phyloP scores from a whole-genome alignment of 1,140 invertebrate species.

The Drepana arcuata region DNA sequence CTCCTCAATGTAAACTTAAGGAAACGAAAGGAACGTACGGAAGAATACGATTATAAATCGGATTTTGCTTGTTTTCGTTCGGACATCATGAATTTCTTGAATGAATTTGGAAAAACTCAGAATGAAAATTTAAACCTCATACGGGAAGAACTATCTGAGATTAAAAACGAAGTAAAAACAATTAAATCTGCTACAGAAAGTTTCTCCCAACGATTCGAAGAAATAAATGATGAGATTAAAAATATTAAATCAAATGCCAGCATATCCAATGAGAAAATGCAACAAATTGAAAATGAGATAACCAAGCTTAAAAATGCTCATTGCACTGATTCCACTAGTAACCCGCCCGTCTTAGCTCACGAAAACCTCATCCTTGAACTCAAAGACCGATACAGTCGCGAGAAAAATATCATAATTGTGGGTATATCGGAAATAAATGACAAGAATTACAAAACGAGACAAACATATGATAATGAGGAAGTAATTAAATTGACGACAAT shows the following conservation, averaged over 20 bases:
- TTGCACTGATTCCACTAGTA: not conserved
- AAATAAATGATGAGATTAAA: conserved; percentile 15
- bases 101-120: conserved; percentile 5
- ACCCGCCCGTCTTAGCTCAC: conserved; percentile 3
- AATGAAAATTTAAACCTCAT: conserved; percentile 5
- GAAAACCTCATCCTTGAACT: conserved; percentile 11
- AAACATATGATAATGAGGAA: too few species aligned
- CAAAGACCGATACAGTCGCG: conserved; percentile 12
- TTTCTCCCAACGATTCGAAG: conserved; percentile 2
- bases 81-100: conserved; percentile 6
- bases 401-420: conserved; percentile 21
- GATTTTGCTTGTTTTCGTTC: conserved; percentile 4
- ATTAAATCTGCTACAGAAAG: conserved; percentile 13
- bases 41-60: conserved; percentile 4
- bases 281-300: conserved; percentile 10
- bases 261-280: conserved; percentile 4
- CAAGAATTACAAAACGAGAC: too few species aligned
- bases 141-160: conserved; percentile 9
- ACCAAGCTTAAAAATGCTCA: conserved; percentile 1
- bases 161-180: conserved; percentile 13
- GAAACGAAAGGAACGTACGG: conserved; percentile 8
- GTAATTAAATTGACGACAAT: conserved; percentile 1
- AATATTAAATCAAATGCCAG: conserved; percentile 6
- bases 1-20: conserved; percentile 1
- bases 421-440: conserved; percentile 17